Evolutionary conservation across 1,140 invertebrate species (phyloP).

Genomic region (Saccostrea echinata): DNA sequence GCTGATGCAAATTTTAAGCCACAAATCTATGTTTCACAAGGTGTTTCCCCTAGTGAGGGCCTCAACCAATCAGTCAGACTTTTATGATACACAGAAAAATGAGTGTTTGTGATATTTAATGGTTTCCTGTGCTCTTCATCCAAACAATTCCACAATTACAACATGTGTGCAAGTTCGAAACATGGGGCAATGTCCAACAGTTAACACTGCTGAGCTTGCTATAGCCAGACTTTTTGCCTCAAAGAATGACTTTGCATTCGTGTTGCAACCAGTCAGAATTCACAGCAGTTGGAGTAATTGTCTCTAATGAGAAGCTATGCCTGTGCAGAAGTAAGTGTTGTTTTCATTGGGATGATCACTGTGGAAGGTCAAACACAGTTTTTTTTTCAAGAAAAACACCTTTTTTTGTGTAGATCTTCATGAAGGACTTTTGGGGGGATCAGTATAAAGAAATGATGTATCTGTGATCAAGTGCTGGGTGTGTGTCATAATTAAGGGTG

Average conservation of each 20-base stretch:
- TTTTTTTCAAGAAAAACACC: constrained; percentile 16
- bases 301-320: constrained; percentile 32
- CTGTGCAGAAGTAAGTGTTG: constrained; percentile 36
- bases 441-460: neutral
- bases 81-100: constrained; percentile 38
- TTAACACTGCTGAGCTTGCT: neutral
- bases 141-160: constrained; percentile 39
- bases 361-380: neutral
- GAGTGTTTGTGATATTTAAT: constrained; percentile 37
- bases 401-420: neutral
- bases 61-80: constrained; percentile 30
- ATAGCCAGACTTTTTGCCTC: neutral
- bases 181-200: constrained; percentile 23
- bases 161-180: constrained; percentile 32
- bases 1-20: neutral
- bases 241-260: constrained; percentile 2
- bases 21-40: neutral
- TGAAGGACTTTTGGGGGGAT: constrained; percentile 22
- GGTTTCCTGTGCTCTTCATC: constrained; percentile 37
- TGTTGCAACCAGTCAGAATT: constrained; percentile 1
- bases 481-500: neutral
- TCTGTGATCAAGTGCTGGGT: neutral
- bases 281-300: constrained; percentile 33
- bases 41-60: constrained; percentile 15
- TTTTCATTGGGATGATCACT: constrained; percentile 17